Conservation (phyloP, 2,888 invertebrate genomes). For the Habrosyne pyritoides region DNA sequence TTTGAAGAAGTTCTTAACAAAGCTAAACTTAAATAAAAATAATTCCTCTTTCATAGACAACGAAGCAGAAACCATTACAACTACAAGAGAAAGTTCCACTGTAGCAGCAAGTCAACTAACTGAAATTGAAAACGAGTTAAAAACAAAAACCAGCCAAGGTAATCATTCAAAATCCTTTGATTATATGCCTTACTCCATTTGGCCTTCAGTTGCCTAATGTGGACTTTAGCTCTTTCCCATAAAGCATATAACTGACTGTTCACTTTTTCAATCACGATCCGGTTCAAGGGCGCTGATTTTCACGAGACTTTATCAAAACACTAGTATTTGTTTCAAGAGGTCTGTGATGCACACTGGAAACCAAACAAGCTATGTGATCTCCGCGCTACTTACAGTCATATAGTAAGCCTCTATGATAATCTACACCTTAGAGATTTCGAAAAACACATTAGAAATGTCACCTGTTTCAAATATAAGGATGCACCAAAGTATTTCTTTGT, state of each 20-base stretch:
- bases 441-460: constrained; percentile 37
- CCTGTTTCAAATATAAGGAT: constrained; percentile 41
- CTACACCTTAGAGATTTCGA: constrained; percentile 37
- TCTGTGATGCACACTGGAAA: constrained; percentile 35
- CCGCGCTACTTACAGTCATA: constrained; percentile 40
- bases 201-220: too few species aligned
- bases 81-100: neutral
- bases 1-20: neutral
- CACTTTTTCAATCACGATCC: too few species aligned
- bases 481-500: constrained; percentile 36
- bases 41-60: neutral
- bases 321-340: constrained; percentile 64
- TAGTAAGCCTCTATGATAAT: constrained; percentile 25
- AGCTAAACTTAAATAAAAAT: too few species aligned
- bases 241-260: too few species aligned
- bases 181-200: too few species aligned
- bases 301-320: neutral
- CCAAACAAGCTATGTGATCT: constrained; percentile 48
- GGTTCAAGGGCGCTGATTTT: too few species aligned
- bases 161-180: neutral
- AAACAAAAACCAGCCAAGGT: neutral
- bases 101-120: neutral
- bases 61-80: neutral
- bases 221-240: too few species aligned
- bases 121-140: neutral